phyloP scores from a whole-genome alignment of 1,140 invertebrate species.

The Sitodiplosis mosellana region DNA sequence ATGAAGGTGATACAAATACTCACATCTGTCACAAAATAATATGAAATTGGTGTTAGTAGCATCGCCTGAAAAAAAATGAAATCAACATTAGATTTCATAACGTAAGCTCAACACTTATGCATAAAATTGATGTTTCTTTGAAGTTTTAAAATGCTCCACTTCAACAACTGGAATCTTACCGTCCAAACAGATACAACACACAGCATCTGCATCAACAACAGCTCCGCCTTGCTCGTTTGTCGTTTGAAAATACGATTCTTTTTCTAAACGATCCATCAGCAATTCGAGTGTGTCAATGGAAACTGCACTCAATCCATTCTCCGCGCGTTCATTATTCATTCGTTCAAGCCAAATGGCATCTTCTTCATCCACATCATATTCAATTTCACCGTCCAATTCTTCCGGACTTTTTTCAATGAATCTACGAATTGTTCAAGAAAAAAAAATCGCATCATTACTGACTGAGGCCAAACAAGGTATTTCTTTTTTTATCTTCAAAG shows the following conservation, averaged over 20 bases:
- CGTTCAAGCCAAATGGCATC: slow-evolving; percentile 82
- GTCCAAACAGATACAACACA: slow-evolving; percentile 89
- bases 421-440: slow-evolving; percentile 26
- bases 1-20: too few relatives aligned
- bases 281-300: slow-evolving; percentile 77
- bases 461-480: too few relatives aligned
- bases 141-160: too few relatives aligned
- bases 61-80: slow-evolving; percentile 27
- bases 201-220: slow-evolving; percentile 90
- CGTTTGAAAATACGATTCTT: slow-evolving; percentile 86
- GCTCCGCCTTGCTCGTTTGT: slow-evolving; percentile 42
- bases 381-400: slow-evolving; percentile 83
- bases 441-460: too few relatives aligned
- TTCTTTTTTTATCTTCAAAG: too few relatives aligned
- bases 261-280: slow-evolving; percentile 91
- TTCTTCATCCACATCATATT: slow-evolving; percentile 97
- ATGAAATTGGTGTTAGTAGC: slow-evolving; percentile 73
- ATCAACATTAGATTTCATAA: too few relatives aligned
- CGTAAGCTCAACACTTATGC: too few relatives aligned
- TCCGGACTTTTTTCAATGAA: slow-evolving; percentile 91
- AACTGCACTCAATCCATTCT: slow-evolving; percentile 46
- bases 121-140: too few relatives aligned
- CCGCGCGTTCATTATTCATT: slow-evolving; percentile 63
- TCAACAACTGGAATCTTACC: slow-evolving; percentile 78
- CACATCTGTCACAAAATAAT: slow-evolving; percentile 1